Evolutionary conservation across 2,113 vertebrate genomes (phyloP), one percentile per base, ranked within the genome.

Genomic region (Gadus macrocephalus): DNA sequence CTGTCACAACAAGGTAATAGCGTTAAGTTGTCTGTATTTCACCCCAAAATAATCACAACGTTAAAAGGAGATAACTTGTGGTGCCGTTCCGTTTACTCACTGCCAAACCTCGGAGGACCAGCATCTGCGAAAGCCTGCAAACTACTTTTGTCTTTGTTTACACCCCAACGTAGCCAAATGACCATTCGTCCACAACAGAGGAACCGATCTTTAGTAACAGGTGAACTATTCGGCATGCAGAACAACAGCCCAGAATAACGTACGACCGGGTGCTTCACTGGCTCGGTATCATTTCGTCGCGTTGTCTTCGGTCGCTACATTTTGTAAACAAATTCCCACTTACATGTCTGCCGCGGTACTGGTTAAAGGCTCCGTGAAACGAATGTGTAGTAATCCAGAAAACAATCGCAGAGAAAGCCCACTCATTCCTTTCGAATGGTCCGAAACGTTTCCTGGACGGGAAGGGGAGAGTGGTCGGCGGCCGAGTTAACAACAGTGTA

Each of bases 401-500:
- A 90, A 82, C 80, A 87, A 74, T 77, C 86, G 86, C 61, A 64
- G 71, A 69, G 76, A 83, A 82, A 78, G 77, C 72, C 84, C 86
- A 86, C 86, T 87, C 87, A 89, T 89, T 89, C 88, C 87, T 82
- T 83, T 77, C 79, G 86, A 79, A 83, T 83, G 85, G 82, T 88
- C 86, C 78, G 82, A 82, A 74, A 81, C 78, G 80, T 80, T 81
- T 86, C 4, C 17, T 15, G 22, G 27, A 27, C 62, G 27, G 25
- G 6, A 28, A 25, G 15, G 53, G 60, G 38, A 49, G 60, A n/a
- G 63, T 87, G 86, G 81, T 86, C 25, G 78, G 85, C 73, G 82
- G 87, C 88, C 87, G 78, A 87, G 83, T 88, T 90, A 86, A 89
- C 85, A 86, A 86, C 85, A 79, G 79, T 82, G 86, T 90, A 86